phyloP scores from a whole-genome alignment of 2,113 vertebrate genomes.

The Terrapene triunguis region DNA sequence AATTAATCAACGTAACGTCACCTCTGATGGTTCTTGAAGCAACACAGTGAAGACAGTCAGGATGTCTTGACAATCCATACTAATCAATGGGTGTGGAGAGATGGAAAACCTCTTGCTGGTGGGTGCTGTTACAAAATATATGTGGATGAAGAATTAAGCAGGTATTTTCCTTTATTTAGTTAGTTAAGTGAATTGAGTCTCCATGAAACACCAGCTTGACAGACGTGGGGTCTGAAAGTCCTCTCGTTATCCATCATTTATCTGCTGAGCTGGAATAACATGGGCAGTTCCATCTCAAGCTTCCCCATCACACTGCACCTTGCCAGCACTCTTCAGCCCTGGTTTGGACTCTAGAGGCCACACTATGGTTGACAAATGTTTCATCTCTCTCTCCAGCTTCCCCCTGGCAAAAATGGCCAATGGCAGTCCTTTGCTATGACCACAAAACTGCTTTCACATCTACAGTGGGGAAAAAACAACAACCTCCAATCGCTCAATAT shows the following conservation, averaged over 20 bases:
- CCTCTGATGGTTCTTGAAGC: constrained; percentile 67
- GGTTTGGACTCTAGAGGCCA: background rate
- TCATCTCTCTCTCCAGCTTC: background rate
- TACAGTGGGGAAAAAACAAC: background rate
- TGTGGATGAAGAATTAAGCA: background rate
- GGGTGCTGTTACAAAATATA: background rate
- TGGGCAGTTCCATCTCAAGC: background rate
- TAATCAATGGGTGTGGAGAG: constrained; percentile 50
- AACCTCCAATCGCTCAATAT: background rate
- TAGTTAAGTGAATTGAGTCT: background rate
- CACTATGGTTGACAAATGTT: background rate
- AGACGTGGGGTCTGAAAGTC: background rate
- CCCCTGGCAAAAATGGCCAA: background rate
- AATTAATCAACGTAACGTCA: constrained; percentile 72
- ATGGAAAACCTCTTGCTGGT: constrained; percentile 7
- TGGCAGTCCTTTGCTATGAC: background rate
- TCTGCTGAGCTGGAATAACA: background rate
- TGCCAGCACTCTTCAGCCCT: background rate
- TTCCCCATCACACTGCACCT: background rate
- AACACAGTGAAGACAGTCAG: constrained; percentile 65
- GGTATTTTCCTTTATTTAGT: background rate
- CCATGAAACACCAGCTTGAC: background rate
- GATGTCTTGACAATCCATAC: constrained; percentile 67
- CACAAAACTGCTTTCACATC: background rate
- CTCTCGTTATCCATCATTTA: background rate